Conservation (phyloP, 2,113 vertebrate species). For the Triplophysa dalaica region DNA sequence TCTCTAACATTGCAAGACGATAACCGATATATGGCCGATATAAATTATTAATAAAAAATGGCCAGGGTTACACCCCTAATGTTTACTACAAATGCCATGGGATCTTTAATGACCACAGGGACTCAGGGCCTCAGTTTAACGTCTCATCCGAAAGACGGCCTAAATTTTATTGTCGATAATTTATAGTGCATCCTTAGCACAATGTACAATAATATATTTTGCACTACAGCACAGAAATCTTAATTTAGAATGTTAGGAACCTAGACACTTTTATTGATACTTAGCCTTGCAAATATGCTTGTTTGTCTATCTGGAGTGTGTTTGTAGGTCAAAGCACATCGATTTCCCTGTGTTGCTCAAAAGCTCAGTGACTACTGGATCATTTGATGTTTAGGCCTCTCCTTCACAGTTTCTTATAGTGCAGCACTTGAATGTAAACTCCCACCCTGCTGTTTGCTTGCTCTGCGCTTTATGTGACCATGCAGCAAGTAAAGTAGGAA, state of each 20-base stretch:
- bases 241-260: neutral
- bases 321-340: neutral
- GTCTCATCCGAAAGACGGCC: too few relatives aligned
- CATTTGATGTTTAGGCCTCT: neutral
- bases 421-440: neutral
- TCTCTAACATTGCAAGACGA: too few relatives aligned
- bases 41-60: too few relatives aligned
- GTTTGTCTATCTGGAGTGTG: neutral
- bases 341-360: neutral
- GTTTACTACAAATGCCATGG: too few relatives aligned
- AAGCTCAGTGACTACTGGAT: neutral
- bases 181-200: too few relatives aligned
- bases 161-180: too few relatives aligned
- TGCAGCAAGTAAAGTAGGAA: neutral
- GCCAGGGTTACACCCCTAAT: too few relatives aligned
- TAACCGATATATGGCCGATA: too few relatives aligned
- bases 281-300: neutral
- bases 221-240: neutral
- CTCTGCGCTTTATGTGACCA: neutral
- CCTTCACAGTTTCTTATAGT: neutral
- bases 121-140: too few relatives aligned
- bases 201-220: too few relatives aligned
- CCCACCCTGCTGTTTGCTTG: neutral
- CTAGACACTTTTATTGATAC: neutral
- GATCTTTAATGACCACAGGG: too few relatives aligned